Percentiles rank a stretch among this genome's conserved stretches.
Evolutionary conservation across 2,797 vertebrate species (phyloP).

Genomic region (Parauchenoglanis punctatus): DNA sequence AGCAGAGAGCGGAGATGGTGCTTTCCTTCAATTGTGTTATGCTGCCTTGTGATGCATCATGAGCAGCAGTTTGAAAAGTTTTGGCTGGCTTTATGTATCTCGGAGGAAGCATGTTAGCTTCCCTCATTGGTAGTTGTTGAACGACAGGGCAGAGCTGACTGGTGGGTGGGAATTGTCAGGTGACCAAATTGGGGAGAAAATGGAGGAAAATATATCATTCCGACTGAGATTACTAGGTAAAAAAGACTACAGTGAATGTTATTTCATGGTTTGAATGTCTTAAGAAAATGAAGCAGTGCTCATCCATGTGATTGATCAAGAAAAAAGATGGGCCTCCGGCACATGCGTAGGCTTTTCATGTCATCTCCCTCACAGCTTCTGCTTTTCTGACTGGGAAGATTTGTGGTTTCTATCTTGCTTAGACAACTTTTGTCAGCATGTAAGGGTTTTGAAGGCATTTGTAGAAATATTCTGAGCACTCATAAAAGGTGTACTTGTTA

Average conservation of each 20-base stretch:
- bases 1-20: neutral
- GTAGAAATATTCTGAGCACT: neutral
- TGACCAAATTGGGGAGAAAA: neutral
- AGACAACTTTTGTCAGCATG: neutral
- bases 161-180: neutral
- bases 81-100: neutral
- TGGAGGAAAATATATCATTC: neutral
- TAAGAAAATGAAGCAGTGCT: conserved; percentile 3
- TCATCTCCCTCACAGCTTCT: neutral
- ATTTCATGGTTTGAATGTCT: conserved; percentile 4
- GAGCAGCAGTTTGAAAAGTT: neutral
- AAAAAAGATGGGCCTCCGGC: conserved; percentile 12
- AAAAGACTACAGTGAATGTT: neutral
- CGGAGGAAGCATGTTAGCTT: neutral
- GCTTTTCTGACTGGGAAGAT: neutral
- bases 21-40: neutral
- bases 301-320: conserved; percentile 1
- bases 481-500: neutral
- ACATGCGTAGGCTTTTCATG: neutral
- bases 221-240: neutral
- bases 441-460: neutral
- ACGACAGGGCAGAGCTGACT: neutral
- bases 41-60: neutral
- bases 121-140: neutral
- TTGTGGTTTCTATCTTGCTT: neutral